These are phyloP conservation scores for Morpho deidamia DNA, from an alignment of 2,888 invertebrate genomes.

Conservation along the genomic window DNA sequence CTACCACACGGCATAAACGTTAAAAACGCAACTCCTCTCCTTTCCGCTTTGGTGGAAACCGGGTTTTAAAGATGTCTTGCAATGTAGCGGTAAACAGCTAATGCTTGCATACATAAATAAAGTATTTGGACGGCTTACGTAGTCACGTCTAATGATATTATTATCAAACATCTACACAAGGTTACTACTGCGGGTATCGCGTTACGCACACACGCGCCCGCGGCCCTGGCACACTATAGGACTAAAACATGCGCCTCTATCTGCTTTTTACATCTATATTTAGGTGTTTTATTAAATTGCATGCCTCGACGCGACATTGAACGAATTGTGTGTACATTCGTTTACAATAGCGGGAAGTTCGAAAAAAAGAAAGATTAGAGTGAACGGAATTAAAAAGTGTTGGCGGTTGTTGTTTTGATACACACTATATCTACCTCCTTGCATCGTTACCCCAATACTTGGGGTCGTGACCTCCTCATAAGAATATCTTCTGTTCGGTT, in stretches of 20 bases:
- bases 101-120: neutral
- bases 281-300: constrained; percentile 31
- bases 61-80: too few species aligned
- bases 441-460: too few species aligned
- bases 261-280: constrained; percentile 32
- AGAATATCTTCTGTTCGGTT: too few species aligned
- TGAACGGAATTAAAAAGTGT: too few species aligned
- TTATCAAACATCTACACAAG: constrained; percentile 19
- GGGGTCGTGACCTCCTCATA: too few species aligned
- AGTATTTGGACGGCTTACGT: constrained; percentile 6
- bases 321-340: constrained; percentile 21
- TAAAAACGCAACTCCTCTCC: too few species aligned
- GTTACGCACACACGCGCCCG: constrained; percentile 22
- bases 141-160: constrained; percentile 12
- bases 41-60: too few species aligned
- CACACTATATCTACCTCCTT: too few species aligned
- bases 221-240: constrained; percentile 32
- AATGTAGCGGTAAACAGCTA: too few species aligned
- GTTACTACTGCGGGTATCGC: constrained; percentile 19
- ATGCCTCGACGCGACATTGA: constrained; percentile 22
- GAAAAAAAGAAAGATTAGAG: too few species aligned
- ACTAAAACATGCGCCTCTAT: constrained; percentile 28
- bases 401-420: too few species aligned
- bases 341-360: neutral
- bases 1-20: too few species aligned